Base-by-base conservation (phyloP, 2,113 vertebrate species). In the Maccullochella peelii region DNA sequence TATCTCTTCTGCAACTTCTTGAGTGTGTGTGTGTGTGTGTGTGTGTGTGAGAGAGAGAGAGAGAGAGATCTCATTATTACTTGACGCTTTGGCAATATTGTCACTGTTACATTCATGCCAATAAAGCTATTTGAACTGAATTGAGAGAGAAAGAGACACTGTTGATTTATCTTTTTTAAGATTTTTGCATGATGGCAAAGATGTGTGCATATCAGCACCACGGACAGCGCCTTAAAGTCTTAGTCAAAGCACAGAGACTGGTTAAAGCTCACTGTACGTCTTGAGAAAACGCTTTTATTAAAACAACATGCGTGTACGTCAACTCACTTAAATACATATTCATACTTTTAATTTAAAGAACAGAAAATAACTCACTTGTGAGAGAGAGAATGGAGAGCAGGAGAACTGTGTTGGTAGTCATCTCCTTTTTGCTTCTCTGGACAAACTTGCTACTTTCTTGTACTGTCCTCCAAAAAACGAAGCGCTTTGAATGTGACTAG, bases 351-450 rank as follows among this genome's bases (percentile, higher is more conserved):
- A 44, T 11, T 8, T n/a, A 15, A 18, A 21, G 23, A 74, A 69
- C 40, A 11, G 10, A 33, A 25, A 66, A 30, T 6, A 71, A 90
- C 92, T 92, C 61, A 94, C 94, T 74, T 86, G 87, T 79, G 44
- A 89, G 30, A 74, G 79, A 92, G 57, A 93, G 58, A 14, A 79
- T 63, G 79, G 73, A 73, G 57, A 94, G 54, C 66, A 92, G 62
- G 47, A 93, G 73, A 0, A 73, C 38, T n/a, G 62, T 73, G 86
- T 16, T 73, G 73, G 62, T 23, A 33, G 76, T 79, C 89, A 91
- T 92, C 65, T 86, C 80, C 79, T 72, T 16, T 71, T 66, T 54
- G 23, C 57, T 77, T 79, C 57, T 4, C 47, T 23, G 11, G 18
- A 69, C 63, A 59, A 87, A 80, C 67, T 71, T 79, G 25, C 21